Evolutionary conservation across 1,140 invertebrate genomes (phyloP), one percentile per base, ranked within the genome.

Genomic region (Apis mellifera): DNA sequence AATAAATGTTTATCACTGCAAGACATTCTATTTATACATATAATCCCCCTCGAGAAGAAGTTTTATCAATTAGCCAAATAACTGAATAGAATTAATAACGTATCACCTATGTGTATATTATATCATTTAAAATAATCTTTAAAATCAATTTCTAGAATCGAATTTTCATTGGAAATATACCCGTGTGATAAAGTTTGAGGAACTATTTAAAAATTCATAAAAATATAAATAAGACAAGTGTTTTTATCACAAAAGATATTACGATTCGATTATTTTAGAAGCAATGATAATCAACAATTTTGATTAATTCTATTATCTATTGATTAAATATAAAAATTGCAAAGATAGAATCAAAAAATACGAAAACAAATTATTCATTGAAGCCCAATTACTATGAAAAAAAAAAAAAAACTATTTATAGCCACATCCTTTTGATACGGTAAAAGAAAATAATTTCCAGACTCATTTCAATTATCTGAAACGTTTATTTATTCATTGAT

Each of bases 401-500:
- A 23, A 59, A 1, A 11, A 42, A 57, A 23, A 59, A 32, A 59
- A 1, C 12, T n/a, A 21, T 71, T 50, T 42, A 15, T 69, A 50
- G 42, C 26, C 26, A n/a, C n/a, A 50, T 69, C 12, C 60, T 26
- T 70, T 50, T 23, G 48, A 70, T 70, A 32, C 13, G n/a, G 1
- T 21, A 11, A 42, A n/a, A 77, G 74, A 15, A 52, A 77, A 12
- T 4, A 52, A 70, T 70, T 52, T 9, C 11, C 15, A 5, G 59
- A n/a, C 11, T 50, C 9, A 48, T 66, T 59, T 81, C 62, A 0
- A 59, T 75, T 81, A 66, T 80, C 52, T 62, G 2, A n/a, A 71
- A 55, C 15, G 69, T 72, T n/a, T 79, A 80, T 66, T 54, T 26
- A 32, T 75, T 75, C 71, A 74, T 55, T 74, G 60, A 74, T 52